These are phyloP conservation scores for Bungarus multicinctus DNA, from an alignment of 2,113 vertebrate genomes.

Conservation along the genomic window DNA sequence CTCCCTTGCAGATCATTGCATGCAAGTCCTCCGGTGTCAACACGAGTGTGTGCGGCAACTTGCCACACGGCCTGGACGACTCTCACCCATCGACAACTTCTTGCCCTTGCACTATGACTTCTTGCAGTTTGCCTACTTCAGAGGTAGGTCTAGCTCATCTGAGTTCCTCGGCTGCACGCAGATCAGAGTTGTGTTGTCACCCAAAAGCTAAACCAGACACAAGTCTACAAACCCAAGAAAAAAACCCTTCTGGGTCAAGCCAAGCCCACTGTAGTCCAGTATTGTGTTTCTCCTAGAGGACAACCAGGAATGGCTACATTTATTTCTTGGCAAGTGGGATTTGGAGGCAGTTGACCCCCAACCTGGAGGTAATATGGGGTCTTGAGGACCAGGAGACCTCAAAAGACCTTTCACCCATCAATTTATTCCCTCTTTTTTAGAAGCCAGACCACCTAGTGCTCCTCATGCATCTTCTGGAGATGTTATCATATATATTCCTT, in stretches of 20 bases:
- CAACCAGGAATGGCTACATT: background rate
- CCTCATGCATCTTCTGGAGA: background rate
- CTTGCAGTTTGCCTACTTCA: conserved; percentile 93
- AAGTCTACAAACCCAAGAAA: background rate
- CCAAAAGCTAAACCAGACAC: background rate
- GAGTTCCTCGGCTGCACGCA: background rate
- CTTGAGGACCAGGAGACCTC: background rate
- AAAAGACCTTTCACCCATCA: background rate
- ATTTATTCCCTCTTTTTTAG: background rate
- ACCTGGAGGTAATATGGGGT: background rate
- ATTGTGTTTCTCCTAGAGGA: background rate
- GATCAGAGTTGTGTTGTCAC: background rate
- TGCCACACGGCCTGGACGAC: conserved; percentile 86
- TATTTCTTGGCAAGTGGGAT: background rate
- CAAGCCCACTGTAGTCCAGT: background rate
- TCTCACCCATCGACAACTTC: conserved; percentile 92
- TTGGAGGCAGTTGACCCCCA: background rate
- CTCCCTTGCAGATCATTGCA: conserved; percentile 85
- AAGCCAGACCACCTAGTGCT: background rate
- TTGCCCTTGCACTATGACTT: conserved; percentile 95
- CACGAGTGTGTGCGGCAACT: conserved; percentile 92
- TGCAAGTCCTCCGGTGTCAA: conserved; percentile 89
- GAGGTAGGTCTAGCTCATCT: conserved; percentile 70
- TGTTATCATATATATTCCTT: background rate
- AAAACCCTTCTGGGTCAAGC: background rate